Evolutionary conservation across 2,797 vertebrate species (phyloP).

Genomic region (Bovichtus variegatus): DNA sequence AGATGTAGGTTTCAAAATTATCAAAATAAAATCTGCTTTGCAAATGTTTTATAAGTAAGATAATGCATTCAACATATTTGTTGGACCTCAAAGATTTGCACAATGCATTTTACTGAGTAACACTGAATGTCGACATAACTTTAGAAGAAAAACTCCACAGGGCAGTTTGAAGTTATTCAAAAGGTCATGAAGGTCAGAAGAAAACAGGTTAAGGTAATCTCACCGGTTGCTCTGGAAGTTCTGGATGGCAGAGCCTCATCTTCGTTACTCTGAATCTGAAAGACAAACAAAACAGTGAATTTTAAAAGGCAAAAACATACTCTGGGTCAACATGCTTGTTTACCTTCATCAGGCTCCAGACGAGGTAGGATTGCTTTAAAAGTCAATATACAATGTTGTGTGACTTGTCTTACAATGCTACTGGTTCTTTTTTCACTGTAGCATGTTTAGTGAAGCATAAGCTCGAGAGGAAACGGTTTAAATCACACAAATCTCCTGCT

Average conservation of each 20-base stretch:
- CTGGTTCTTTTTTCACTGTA: not conserved
- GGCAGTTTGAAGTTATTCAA: not conserved
- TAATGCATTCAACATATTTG: not conserved
- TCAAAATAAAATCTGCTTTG: not conserved
- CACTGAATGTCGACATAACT: not conserved
- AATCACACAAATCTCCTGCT: not conserved
- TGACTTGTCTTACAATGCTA: not conserved
- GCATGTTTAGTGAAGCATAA: not conserved
- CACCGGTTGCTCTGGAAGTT: slow-evolving; percentile 73
- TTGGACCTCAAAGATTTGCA: not conserved
- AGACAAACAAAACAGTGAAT: slow-evolving; percentile 39
- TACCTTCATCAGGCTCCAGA: not conserved
- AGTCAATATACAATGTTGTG: not conserved
- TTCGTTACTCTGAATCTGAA: slow-evolving; percentile 94
- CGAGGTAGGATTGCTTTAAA: not conserved
- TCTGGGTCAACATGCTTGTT: not conserved
- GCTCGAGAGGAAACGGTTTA: not conserved
- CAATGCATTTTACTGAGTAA: not conserved
- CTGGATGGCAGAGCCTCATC: slow-evolving; percentile 83
- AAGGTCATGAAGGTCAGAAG: not conserved
- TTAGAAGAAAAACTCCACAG: not conserved
- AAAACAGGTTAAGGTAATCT: slow-evolving; percentile 44
- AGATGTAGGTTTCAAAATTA: not conserved
- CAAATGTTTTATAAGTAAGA: not conserved
- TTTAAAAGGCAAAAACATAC: not conserved